A percentile compares a stretch with the other conserved stretches of the same genome.
phyloP scores from a whole-genome alignment of 2,113 vertebrate species.

The Pardalotus punctatus region DNA sequence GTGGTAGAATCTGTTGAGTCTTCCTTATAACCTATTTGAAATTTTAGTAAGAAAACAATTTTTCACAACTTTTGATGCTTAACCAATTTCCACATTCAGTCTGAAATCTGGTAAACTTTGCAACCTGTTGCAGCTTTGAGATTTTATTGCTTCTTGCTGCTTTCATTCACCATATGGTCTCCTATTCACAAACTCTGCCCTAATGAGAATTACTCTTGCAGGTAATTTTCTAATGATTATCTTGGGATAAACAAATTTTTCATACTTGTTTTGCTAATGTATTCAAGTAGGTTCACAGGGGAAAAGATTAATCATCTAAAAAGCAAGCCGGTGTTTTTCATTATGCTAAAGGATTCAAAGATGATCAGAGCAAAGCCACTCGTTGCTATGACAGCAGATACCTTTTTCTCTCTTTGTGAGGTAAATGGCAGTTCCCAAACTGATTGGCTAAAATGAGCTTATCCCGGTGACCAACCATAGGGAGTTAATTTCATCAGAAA shows the following conservation, averaged over 20 bases:
- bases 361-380: slow-evolving; percentile 70
- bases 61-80: not conserved
- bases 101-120: slow-evolving; percentile 52
- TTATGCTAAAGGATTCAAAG: slow-evolving; percentile 75
- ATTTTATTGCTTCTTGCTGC: slow-evolving; percentile 68
- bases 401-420: slow-evolving; percentile 74
- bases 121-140: slow-evolving; percentile 58
- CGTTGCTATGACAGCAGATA: slow-evolving; percentile 82
- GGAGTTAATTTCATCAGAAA: slow-evolving; percentile 78
- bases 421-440: slow-evolving; percentile 80
- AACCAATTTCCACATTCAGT: slow-evolving; percentile 6
- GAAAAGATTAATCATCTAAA: slow-evolving; percentile 88
- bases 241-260: slow-evolving; percentile 87
- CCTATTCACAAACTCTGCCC: slow-evolving; percentile 72
- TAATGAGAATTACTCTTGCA: slow-evolving; percentile 82
- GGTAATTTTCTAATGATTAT: slow-evolving; percentile 89
- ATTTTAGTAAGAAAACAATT: not conserved
- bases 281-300: slow-evolving; percentile 82
- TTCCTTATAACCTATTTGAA: not conserved
- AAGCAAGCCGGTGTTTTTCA: slow-evolving; percentile 80
- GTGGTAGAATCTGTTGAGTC: not conserved
- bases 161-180: slow-evolving; percentile 80
- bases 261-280: slow-evolving; percentile 83
- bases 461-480: slow-evolving; percentile 75
- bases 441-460: slow-evolving; percentile 82